phyloP scores from a whole-genome alignment of 2,888 invertebrate species.

The Temnothorax rugatulus region DNA sequence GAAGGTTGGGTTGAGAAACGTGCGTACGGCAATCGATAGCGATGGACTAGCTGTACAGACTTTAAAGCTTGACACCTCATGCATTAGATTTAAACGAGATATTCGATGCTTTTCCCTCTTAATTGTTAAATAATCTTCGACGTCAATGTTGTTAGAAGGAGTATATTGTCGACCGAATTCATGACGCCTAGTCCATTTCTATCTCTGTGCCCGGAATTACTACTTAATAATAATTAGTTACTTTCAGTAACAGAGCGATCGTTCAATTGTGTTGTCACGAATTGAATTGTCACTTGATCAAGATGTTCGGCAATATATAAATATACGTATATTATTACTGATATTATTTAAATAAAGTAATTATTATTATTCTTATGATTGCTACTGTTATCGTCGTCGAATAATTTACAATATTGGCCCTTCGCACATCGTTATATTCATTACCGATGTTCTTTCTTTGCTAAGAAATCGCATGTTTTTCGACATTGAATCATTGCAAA shows the following conservation, averaged over 20 bases:
- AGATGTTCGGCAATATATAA: conserved; percentile 76
- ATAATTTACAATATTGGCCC: conserved; percentile 13
- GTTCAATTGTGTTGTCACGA: conserved; percentile 64
- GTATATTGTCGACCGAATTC: conserved; percentile 1
- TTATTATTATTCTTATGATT: conserved; percentile 74
- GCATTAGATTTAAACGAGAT: conserved; percentile 38
- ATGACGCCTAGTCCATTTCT: conserved; percentile 61
- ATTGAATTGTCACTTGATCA: conserved; percentile 70
- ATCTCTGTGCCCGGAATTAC: conserved; percentile 57
- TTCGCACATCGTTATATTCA: conserved; percentile 23
- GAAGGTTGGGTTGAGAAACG: conserved; percentile 33
- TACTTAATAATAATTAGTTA: conserved; percentile 52
- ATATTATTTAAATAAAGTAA: conserved; percentile 77
- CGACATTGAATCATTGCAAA: background rate
- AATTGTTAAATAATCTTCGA: conserved; percentile 40
- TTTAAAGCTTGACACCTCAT: conserved; percentile 29
- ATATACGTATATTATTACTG: conserved; percentile 75
- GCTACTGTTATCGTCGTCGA: conserved; percentile 56
- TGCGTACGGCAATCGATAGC: conserved; percentile 33
- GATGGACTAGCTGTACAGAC: conserved; percentile 57
- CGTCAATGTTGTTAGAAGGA: conserved; percentile 40
- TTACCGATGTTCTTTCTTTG: background rate
- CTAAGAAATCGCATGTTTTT: conserved; percentile 7
- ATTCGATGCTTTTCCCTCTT: conserved; percentile 49
- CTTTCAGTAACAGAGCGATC: conserved; percentile 57